Base-by-base conservation (phyloP, 2,113 vertebrate species). In the Hyaena hyaena region DNA sequence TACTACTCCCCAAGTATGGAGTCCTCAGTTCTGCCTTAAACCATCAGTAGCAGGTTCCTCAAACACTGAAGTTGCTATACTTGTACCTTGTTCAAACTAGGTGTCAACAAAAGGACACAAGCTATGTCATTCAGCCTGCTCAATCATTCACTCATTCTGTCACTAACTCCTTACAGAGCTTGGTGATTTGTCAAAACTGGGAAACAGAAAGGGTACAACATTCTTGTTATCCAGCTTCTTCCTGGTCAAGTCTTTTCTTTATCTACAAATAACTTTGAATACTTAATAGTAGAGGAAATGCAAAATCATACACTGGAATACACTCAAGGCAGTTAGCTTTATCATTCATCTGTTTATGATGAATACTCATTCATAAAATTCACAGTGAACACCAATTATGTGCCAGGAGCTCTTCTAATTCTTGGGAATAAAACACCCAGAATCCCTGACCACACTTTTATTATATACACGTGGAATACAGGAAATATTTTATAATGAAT, bases 261-360 rank as follows among this genome's bases (percentile, higher is more conserved):
- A 96, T 79, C 43, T 88, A n/a, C 23, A 76, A 82, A 84, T 39
- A 82, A 71, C 10, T 33, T 85, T 83, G 26, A 94, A n/a, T 35
- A 90, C 50, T 74, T 80, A 48, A 77, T 48, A 91, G 26, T 48
- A 86, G 26, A 95, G 33, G 33, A 90, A 90, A 82, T 63, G 8
- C 5, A 85, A 88, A 96, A 17, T 2, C 58, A 76, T 28, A 89
- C 15, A 68, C 82, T 12, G 81, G 53, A 92, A 94, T 82, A 95
- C 69, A 15, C 21, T 92, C 17, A 55, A 77, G 24, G 24, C 5
- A 17, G 88, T 83, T 69, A 88, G 85, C 2, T 55, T 77, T 17
- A 89, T 74, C 58, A 85, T 53, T 65, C 45, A 81, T 58, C 26
- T 2, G 74, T 17, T 69, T 61, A 82, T n/a, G 50, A 80, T 31